Conservation (phyloP, 2,113 vertebrate genomes). For the Bucco capensis region DNA sequence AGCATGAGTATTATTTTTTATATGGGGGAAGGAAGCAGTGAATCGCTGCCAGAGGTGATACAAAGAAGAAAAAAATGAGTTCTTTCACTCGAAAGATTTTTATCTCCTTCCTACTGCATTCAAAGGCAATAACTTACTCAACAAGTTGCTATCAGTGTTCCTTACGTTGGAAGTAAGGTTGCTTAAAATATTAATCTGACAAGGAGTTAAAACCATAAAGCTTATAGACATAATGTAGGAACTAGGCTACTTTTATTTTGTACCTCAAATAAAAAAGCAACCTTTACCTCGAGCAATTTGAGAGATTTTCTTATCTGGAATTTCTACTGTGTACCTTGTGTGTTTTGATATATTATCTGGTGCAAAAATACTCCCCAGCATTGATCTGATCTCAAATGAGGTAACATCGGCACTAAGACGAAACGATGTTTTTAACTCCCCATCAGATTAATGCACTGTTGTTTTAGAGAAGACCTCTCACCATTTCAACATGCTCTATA, state of each 20-base stretch:
- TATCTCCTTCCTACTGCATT: not conserved
- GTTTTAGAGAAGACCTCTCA: not conserved
- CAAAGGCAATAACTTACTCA: not conserved
- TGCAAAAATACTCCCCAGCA: not conserved
- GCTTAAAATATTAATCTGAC: not conserved
- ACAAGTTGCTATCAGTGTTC: not conserved
- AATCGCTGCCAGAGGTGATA: not conserved
- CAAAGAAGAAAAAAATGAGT: not conserved
- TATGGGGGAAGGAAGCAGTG: not conserved
- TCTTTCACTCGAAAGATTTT: not conserved
- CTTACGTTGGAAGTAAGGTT: not conserved
- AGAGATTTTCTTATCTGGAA: conserved; percentile 21
- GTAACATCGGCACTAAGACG: not conserved
- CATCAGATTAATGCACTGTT: not conserved
- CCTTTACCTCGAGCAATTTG: not conserved
- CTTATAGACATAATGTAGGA: not conserved
- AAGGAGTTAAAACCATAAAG: not conserved
- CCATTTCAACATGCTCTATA: accelerated
- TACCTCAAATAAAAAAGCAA: not conserved
- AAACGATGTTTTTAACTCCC: not conserved
- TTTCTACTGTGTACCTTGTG: not conserved
- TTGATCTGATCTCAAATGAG: not conserved
- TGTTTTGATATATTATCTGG: accelerated
- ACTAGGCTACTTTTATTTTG: not conserved
- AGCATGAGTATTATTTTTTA: not conserved